phyloP scores from a whole-genome alignment of 2,797 vertebrate species.

The Kryptolebias ocellatus region DNA sequence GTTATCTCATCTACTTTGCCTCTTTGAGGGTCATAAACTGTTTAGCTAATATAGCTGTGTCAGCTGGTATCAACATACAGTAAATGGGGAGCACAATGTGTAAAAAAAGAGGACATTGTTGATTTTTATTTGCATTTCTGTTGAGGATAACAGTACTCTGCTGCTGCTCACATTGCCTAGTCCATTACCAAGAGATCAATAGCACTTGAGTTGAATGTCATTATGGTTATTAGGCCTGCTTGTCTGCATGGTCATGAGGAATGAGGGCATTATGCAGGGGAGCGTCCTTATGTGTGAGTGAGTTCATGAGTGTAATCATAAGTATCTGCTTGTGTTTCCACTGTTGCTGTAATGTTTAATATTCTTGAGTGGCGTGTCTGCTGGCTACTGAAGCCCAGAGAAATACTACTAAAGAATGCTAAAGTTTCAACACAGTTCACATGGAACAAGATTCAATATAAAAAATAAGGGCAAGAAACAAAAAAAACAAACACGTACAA shows the following conservation, averaged over 20 bases:
- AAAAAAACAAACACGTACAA: neutral
- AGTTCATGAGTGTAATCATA: conserved; percentile 45
- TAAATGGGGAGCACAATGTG: conserved; percentile 33
- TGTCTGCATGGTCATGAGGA: conserved; percentile 67
- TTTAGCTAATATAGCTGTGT: conserved; percentile 20
- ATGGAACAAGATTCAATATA: conserved; percentile 43
- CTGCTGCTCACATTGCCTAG: conserved; percentile 45
- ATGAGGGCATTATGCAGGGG: conserved; percentile 64
- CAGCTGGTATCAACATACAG: conserved; percentile 25
- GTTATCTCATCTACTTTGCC: conserved; percentile 1
- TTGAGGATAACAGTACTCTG: conserved; percentile 36
- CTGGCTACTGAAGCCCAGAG: conserved; percentile 31
- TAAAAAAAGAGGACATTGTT: conserved; percentile 42
- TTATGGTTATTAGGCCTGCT: conserved; percentile 71
- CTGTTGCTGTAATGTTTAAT: conserved; percentile 29
- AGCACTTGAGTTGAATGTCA: conserved; percentile 73
- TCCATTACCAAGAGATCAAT: conserved; percentile 73
- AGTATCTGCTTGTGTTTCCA: conserved; percentile 44
- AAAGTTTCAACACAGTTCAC: conserved; percentile 18
- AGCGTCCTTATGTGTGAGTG: conserved; percentile 26
- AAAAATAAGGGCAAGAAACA: conserved; percentile 33
- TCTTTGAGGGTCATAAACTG: neutral
- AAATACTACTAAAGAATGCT: conserved; percentile 26
- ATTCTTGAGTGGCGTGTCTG: conserved; percentile 35
- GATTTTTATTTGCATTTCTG: conserved; percentile 49